Evolutionary conservation across 2,888 invertebrate genomes (phyloP), one percentile per base, ranked within the genome.

Genomic region (Priapulus caudatus): DNA sequence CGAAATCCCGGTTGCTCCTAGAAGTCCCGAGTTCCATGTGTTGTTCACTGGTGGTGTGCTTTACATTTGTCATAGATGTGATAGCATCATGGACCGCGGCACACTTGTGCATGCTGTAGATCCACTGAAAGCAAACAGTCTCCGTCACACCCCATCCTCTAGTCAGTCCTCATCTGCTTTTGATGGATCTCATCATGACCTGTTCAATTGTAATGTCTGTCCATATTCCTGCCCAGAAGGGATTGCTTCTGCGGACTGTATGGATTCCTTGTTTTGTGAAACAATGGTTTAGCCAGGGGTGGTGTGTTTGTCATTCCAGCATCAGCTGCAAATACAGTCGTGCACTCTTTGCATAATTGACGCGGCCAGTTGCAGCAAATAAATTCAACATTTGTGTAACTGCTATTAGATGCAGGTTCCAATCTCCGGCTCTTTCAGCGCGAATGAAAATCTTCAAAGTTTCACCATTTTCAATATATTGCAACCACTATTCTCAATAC

Each of bases 201-300:
- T 52, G 53, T 23, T 52, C 50, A 23, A 53, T 52, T 2, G 46
- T 52, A 46, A 53, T 52, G 46, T 53, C 53, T 10, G 45, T 22
- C 51, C 51, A 53, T 4, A 51, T 22, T 23, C 53, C 50, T 1
- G 50, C 15, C 53, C 53, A 53, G 23, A 19, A 52, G 1, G 33
- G 19, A 2, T 52, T 18, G 18, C n/a, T 18, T 5, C 51, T 45
- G 18, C 50, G 19, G 16, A 52, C 43, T 10, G 51, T 43, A 5
- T 21, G 45, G 23, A 22, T 3, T 19, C 49, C 50, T 3, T 52
- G 18, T 10, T 22, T 15, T 5, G 22, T 20, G 23, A 51, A 43
- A n/a, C n/a, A n/a, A n/a, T n/a, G n/a, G n/a, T n/a, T n/a, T n/a
- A n/a, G n/a, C n/a, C n/a, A n/a, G n/a, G n/a, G n/a, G n/a, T n/a